These are phyloP conservation scores for Pandemis cinnamomeana DNA, from an alignment of 2,888 invertebrate genomes.

Conservation along the genomic window DNA sequence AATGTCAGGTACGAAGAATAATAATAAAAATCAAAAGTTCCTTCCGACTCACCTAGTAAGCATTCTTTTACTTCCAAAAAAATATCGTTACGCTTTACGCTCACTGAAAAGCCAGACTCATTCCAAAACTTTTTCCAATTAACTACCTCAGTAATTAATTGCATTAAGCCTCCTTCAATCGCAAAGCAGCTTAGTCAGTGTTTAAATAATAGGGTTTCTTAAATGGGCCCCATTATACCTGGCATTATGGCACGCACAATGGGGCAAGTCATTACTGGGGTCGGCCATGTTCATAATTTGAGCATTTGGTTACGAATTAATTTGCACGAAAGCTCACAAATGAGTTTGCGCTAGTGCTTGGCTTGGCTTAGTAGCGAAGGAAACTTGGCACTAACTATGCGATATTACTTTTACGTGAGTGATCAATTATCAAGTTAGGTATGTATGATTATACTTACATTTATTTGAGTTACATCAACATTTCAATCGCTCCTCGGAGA, in stretches of 20 bases:
- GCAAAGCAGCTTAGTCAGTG: slow-evolving; percentile 52
- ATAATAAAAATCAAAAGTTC: too few relatives aligned
- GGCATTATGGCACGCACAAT: slow-evolving; percentile 42
- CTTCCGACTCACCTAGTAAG: background rate
- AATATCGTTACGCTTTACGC: too few relatives aligned
- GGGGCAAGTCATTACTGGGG: slow-evolving; percentile 43
- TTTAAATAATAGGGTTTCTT: slow-evolving; percentile 55
- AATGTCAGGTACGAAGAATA: too few relatives aligned
- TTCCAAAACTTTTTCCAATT: background rate
- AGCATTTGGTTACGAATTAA: slow-evolving; percentile 31
- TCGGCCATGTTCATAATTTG: slow-evolving; percentile 36
- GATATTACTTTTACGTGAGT: too few relatives aligned
- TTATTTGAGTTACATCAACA: too few relatives aligned
- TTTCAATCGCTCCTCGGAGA: too few relatives aligned
- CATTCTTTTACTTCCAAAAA: background rate
- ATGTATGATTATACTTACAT: too few relatives aligned
- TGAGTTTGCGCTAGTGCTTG: slow-evolving; percentile 26
- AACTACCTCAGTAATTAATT: background rate
- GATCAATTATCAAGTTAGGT: too few relatives aligned
- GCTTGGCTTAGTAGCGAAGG: background rate
- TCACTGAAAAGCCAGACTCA: too few relatives aligned
- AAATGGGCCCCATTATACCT: slow-evolving; percentile 48
- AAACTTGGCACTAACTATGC: too few relatives aligned
- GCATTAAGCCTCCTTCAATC: slow-evolving; percentile 9
- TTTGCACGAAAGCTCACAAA: slow-evolving; percentile 31